phyloP scores from a whole-genome alignment of 2,888 invertebrate species.

The Pterobdella sp. region DNA sequence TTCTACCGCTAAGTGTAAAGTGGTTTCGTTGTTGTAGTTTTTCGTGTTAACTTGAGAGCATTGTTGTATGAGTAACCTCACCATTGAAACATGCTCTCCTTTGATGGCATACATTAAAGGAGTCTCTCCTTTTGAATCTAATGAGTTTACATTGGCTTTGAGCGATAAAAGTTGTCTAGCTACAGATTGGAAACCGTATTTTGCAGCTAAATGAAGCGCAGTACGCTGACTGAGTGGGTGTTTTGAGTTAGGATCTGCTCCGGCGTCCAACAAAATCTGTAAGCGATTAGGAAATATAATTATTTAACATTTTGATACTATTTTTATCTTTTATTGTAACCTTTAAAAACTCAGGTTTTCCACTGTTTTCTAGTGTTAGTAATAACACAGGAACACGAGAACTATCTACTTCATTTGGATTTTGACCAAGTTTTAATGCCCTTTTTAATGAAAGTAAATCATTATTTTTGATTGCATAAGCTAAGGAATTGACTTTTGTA shows the following conservation, averaged over 20 bases:
- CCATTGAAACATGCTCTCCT: background rate
- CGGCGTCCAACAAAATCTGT: background rate
- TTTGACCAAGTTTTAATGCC: background rate
- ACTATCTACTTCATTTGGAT: background rate
- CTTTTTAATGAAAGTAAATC: background rate
- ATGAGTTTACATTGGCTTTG: background rate
- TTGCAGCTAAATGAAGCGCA: background rate
- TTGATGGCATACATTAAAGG: constrained; percentile 7
- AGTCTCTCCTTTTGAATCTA: background rate
- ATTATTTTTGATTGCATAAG: background rate
- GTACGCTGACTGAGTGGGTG: background rate
- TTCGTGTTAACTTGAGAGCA: background rate
- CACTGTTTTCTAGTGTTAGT: background rate
- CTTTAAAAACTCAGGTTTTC: constrained; percentile 12
- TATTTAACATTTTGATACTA: too few species aligned
- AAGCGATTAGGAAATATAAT: too few species aligned
- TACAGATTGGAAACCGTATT: background rate
- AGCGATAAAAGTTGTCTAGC: background rate
- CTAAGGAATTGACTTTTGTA: background rate
- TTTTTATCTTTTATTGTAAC: too few species aligned
- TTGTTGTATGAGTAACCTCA: background rate
- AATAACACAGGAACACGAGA: background rate
- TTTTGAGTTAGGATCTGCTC: constrained; percentile 6
- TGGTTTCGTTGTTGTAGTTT: background rate
- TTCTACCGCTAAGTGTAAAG: background rate